These are phyloP conservation scores for Apamea anceps DNA, from an alignment of 2,888 invertebrate genomes.

Conservation along the genomic window DNA sequence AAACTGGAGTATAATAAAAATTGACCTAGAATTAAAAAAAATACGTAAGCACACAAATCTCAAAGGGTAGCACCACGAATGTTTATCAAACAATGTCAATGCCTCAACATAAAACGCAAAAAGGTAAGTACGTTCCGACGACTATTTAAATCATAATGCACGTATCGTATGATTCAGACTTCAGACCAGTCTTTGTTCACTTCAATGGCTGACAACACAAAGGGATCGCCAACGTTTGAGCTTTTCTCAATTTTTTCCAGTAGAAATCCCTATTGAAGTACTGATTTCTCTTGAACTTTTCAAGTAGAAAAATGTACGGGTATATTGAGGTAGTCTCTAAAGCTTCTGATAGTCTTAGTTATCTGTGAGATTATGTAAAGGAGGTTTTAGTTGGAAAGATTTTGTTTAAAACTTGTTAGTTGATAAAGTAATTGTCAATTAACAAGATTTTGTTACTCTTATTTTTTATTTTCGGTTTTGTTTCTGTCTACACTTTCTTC, in stretches of 20 bases:
- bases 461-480: not conserved
- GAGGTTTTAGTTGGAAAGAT: not conserved
- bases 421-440: not conserved
- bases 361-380: not conserved
- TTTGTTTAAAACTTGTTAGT: not conserved
- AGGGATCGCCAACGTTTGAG: slow-evolving; percentile 48
- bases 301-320: slow-evolving; percentile 31
- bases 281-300: slow-evolving; percentile 37
- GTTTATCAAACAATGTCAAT: slow-evolving; percentile 27
- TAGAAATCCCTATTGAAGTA: slow-evolving; percentile 43
- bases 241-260: slow-evolving; percentile 52
- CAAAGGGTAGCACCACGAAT: not conserved
- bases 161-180: slow-evolving; percentile 48
- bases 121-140: slow-evolving; percentile 15
- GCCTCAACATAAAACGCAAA: slow-evolving; percentile 15
- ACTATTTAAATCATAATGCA: slow-evolving; percentile 57
- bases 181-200: slow-evolving; percentile 52
- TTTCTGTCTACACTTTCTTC: not conserved
- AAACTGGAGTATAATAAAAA: not conserved
- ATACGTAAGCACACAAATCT: not conserved
- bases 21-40: not conserved
- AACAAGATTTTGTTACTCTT: not conserved
- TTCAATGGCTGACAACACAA: slow-evolving; percentile 57
- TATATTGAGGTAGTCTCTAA: not conserved
- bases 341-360: slow-evolving; percentile 18